Conservation (phyloP, 2,113 vertebrate species). For the Parotia lawesii region DNA sequence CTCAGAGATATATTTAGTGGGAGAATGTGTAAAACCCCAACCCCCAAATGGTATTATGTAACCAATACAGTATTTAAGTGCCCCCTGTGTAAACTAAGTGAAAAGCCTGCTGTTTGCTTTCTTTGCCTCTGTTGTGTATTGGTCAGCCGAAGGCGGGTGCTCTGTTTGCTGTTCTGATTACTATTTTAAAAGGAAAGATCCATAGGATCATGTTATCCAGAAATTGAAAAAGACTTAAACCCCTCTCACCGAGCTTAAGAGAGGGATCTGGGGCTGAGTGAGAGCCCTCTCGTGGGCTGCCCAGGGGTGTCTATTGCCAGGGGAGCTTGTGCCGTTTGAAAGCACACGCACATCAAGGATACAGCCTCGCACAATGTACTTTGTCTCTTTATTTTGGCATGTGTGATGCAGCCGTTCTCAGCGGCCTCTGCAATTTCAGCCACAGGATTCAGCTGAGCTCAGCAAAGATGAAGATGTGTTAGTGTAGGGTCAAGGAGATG, state of each 20-base stretch:
- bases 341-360: background rate
- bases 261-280: background rate
- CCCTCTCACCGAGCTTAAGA: background rate
- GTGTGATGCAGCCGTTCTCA: background rate
- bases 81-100: conserved; percentile 54
- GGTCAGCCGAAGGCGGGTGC: background rate
- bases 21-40: conserved; percentile 51
- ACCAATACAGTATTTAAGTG: conserved; percentile 58
- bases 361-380: background rate
- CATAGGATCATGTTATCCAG: conserved; percentile 49
- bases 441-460: background rate
- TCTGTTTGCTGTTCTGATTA: conserved; percentile 61
- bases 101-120: conserved; percentile 61
- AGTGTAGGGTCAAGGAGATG: background rate
- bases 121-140: conserved; percentile 49
- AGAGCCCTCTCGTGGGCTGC: background rate
- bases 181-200: conserved; percentile 56
- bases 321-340: background rate
- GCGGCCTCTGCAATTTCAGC: background rate
- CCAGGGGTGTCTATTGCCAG: background rate
- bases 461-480: background rate
- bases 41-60: conserved; percentile 51
- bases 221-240: conserved; percentile 43
- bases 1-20: conserved; percentile 30
- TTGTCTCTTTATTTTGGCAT: conserved; percentile 46